Evolutionary conservation across 2,797 vertebrate species (phyloP).

Genomic region (Telmatherina bonti): DNA sequence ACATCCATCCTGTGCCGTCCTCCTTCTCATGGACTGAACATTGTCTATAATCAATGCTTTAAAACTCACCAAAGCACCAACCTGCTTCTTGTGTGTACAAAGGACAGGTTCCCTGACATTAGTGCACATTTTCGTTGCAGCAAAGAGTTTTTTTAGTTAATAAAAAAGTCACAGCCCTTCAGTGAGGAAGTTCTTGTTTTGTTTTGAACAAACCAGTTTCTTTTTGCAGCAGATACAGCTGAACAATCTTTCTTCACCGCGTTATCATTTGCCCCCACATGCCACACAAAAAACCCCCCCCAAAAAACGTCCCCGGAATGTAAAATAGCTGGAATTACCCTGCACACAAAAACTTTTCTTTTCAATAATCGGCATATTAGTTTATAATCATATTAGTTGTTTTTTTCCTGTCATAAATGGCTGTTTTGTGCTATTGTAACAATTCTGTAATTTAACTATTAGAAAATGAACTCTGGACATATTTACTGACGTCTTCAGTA

Average conservation of each 20-base stretch:
- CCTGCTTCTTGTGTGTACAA: not conserved
- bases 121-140: not conserved
- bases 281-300: too few relatives aligned
- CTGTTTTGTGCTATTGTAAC: not conserved
- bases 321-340: not conserved
- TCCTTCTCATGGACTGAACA: conserved; percentile 2
- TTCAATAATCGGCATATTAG: not conserved
- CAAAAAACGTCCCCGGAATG: not conserved
- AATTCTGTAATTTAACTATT: not conserved
- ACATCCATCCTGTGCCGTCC: conserved; percentile 13
- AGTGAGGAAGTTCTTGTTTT: not conserved
- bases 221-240: not conserved
- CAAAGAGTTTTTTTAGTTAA: not conserved
- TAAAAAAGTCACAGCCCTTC: not conserved
- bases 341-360: not conserved
- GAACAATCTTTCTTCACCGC: not conserved
- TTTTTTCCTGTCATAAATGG: not conserved
- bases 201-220: not conserved
- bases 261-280: not conserved
- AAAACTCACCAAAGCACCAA: not conserved
- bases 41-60: not conserved
- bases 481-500: not conserved
- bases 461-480: not conserved
- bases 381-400: conserved; percentile 1
- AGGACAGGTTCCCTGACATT: not conserved